Conservation (phyloP, 2,113 vertebrate genomes). For the Irena cyanogastra region DNA sequence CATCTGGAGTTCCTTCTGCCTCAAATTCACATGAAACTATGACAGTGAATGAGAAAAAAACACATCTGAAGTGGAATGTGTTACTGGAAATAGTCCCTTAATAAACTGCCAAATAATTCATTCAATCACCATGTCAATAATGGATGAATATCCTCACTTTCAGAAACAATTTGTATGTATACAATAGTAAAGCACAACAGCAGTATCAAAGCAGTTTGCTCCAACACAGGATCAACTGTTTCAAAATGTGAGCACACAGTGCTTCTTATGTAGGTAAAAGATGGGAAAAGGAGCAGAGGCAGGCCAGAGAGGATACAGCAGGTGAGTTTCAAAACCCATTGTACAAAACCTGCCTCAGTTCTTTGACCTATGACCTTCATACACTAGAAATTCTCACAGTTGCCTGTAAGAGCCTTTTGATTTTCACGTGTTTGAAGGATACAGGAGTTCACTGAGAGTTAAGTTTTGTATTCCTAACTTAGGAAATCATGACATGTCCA, state of each 20-base stretch:
- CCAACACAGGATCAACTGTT: neutral
- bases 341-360: neutral
- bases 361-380: neutral
- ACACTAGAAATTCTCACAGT: neutral
- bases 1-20: slow-evolving; percentile 45
- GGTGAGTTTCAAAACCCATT: neutral
- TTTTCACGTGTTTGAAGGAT: neutral
- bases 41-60: neutral
- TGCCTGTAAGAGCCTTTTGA: neutral
- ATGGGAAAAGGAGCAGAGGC: neutral
- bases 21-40: neutral
- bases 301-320: neutral
- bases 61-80: neutral
- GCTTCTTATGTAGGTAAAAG: neutral
- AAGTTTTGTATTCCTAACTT: neutral
- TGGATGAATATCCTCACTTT: neutral
- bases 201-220: neutral
- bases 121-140: neutral
- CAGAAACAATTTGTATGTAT: neutral
- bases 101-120: neutral
- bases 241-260: neutral
- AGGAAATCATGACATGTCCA: neutral
- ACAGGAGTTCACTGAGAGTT: neutral
- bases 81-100: neutral
- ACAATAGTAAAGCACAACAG: neutral